Evolutionary conservation across 1,140 invertebrate species (phyloP), one percentile per base, ranked within the genome.

Genomic region (Tenebrio molitor): DNA sequence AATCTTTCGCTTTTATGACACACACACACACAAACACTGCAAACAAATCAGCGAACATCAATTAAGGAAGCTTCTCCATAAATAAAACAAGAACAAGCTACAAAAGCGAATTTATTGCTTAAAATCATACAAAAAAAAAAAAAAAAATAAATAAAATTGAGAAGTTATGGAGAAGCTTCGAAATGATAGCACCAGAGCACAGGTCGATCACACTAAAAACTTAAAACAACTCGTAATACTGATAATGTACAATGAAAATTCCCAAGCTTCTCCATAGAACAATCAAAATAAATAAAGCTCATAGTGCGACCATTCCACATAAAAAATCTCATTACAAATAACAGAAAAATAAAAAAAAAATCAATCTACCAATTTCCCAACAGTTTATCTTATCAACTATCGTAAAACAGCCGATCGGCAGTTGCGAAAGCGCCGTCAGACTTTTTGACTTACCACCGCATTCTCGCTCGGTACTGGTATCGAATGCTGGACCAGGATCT

Each of bases 161-260:
- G n/a, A n/a, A n/a, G 44, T 67, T 78, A 80, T 77, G 78, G 80
- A 81, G 80, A 81, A 81, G 79, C 80, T 79, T 78, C 67, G 73
- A 79, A 81, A 80, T 78, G 77, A 79, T 72, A 80, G 78, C 78
- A 78, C 74, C 58, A 77, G 75, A 78, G 77, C 70, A 77, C 66
- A 64, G 17, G 8, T 29, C 25, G 8, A 29, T n/a, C n/a, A n/a
- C 12, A 29, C 3, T 34, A 39, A 69, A 34, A 4, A 66, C 39
- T 41, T 62, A 19, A 36, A 14, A 69, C 21, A 50, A 71, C 25
- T 44, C 63, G 21, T 75, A 73, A 76, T 74, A 77, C 69, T 75
- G 75, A 67, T 63, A 58, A 71, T n/a, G n/a, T n/a, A n/a, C n/a
- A 29, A 8, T 29, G 3, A 41, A 65, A 53, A 73, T 72, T 76